Conservation (phyloP, 1,140 invertebrate genomes). For the Lanistes nyassanus region DNA sequence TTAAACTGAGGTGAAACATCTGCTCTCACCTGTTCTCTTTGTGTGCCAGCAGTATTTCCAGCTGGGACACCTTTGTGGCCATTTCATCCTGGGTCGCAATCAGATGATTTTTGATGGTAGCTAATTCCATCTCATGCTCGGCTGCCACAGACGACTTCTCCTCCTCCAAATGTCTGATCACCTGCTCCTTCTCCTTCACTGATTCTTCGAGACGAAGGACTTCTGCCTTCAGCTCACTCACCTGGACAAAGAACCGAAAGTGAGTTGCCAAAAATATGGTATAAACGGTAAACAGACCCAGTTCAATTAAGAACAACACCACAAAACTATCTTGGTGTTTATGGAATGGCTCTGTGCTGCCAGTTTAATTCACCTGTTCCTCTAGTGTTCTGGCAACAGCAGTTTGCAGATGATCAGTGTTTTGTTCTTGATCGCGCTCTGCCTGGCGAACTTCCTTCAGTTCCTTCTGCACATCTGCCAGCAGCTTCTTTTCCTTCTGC, state of each 20-base stretch:
- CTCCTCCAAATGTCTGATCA: constrained; percentile 18
- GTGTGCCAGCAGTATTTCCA: constrained; percentile 22
- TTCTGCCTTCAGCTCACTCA: constrained; percentile 6
- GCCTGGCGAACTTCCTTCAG: constrained; percentile 15
- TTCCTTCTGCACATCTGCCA: constrained; percentile 5
- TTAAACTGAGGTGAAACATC: too few relatives aligned
- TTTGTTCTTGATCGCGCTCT: background rate
- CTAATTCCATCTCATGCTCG: constrained; percentile 15
- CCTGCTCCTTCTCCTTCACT: constrained; percentile 26
- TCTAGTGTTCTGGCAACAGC: background rate
- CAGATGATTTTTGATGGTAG: constrained; percentile 21
- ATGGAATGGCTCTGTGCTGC: too few relatives aligned
- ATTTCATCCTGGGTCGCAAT: constrained; percentile 20
- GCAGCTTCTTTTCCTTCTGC: constrained; percentile 25
- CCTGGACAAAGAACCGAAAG: background rate
- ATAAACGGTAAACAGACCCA: too few relatives aligned
- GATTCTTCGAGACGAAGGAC: constrained; percentile 4
- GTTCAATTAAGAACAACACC: too few relatives aligned
- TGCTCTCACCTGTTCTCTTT: constrained; percentile 14
- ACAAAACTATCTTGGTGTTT: too few relatives aligned
- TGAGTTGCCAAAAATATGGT: too few relatives aligned
- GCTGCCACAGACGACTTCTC: background rate
- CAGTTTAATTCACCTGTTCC: constrained; percentile 9
- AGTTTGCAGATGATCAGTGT: background rate
- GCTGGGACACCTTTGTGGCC: constrained; percentile 15